phyloP scores from a whole-genome alignment of 2,797 vertebrate genomes.

The Heterohyrax brucei region DNA sequence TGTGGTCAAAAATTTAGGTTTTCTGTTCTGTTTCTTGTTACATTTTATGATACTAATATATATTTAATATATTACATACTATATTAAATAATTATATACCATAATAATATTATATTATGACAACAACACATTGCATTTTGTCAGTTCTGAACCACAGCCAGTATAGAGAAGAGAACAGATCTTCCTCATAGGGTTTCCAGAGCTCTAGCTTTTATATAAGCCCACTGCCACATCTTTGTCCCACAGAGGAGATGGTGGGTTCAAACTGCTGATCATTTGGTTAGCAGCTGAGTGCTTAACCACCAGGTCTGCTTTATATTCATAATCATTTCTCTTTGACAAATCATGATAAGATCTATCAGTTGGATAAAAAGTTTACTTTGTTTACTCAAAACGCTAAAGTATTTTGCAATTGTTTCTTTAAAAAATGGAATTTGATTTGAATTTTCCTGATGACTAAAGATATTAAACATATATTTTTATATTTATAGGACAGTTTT shows the following conservation, averaged over 20 bases:
- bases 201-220: not conserved
- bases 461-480: too few species aligned
- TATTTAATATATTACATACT: too few species aligned
- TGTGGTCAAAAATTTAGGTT: not conserved
- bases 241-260: not conserved
- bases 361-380: not conserved
- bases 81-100: too few species aligned
- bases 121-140: not conserved
- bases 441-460: too few species aligned
- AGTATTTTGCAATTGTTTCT: not conserved
- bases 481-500: too few species aligned
- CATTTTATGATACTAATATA: too few species aligned
- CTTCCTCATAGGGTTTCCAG: too few species aligned
- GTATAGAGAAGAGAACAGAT: not conserved
- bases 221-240: not conserved
- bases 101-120: too few species aligned
- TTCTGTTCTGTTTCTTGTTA: not conserved
- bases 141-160: not conserved
- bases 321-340: not conserved
- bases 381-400: not conserved
- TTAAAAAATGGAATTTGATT: too few species aligned
- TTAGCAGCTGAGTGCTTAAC: too few species aligned
- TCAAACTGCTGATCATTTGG: too few species aligned
- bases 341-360: not conserved
- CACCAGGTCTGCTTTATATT: too few species aligned